Percentiles rank a stretch among this genome's conserved stretches.
phyloP scores from a whole-genome alignment of 2,797 vertebrate genomes.

The Neosilurus hyrtlii region DNA sequence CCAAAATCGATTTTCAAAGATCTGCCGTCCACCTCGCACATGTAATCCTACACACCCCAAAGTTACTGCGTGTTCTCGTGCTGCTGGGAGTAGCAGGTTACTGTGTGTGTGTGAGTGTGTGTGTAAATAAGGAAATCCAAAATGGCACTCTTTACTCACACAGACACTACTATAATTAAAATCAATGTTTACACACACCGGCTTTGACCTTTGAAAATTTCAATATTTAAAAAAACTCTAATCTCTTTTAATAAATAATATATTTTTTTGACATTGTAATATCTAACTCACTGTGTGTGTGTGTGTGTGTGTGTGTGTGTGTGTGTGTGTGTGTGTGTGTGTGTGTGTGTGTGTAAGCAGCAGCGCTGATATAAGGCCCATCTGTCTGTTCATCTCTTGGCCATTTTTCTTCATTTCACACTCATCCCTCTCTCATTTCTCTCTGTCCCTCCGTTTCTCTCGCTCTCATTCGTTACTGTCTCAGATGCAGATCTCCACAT shows the following conservation, averaged over 20 bases:
- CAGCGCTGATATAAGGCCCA: constrained; percentile 36
- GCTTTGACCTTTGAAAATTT: no score
- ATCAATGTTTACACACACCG: no score
- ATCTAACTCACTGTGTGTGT: neutral
- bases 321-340: neutral
- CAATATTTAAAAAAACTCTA: neutral
- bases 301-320: neutral
- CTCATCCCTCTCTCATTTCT: constrained; percentile 11
- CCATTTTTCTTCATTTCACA: constrained; percentile 25
- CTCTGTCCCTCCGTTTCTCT: constrained; percentile 2
- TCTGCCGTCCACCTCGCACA: neutral
- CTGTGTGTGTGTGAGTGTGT: neutral
- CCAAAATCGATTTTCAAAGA: constrained; percentile 10
- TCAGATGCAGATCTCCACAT: constrained; percentile 30
- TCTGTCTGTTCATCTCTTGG: constrained; percentile 27
- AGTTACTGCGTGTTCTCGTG: neutral
- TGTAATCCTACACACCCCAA: neutral
- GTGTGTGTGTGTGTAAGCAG: neutral
- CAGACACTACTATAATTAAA: no score
- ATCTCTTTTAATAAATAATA: neutral
- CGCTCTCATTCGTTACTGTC: constrained; percentile 4
- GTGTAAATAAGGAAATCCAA: neutral
- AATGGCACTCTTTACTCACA: no score
- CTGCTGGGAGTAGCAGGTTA: neutral
- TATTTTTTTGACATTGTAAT: neutral